These are phyloP conservation scores for Dermolepida albohirtum DNA, from an alignment of 2,888 invertebrate species.

Conservation along the genomic window DNA sequence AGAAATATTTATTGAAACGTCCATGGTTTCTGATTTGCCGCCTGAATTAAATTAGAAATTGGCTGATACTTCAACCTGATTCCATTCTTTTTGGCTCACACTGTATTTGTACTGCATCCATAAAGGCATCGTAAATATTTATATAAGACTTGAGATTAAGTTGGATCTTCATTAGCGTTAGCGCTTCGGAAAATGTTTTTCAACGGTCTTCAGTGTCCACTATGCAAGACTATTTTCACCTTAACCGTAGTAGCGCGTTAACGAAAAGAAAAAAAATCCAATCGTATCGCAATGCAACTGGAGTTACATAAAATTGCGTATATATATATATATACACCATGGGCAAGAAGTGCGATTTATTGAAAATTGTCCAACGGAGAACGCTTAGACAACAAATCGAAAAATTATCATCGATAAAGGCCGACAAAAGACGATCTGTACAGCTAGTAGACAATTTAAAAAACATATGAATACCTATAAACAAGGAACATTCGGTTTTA, in stretches of 20 bases:
- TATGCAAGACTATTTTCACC: conserved; percentile 42
- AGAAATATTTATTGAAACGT: too few relatives aligned
- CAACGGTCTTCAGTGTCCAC: conserved; percentile 36
- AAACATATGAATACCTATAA: conserved; percentile 45
- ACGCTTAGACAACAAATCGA: conserved; percentile 55
- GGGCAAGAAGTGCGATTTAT: conserved; percentile 50
- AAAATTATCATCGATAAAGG: conserved; percentile 53
- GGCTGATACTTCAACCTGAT: too few relatives aligned
- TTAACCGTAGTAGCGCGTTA: conserved; percentile 35
- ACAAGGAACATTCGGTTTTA: conserved; percentile 34
- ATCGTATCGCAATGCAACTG: conserved; percentile 27
- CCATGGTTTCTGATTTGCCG: too few relatives aligned
- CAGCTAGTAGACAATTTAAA: conserved; percentile 47
- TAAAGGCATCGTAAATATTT: too few relatives aligned
- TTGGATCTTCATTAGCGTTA: conserved; percentile 29
- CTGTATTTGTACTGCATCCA: too few relatives aligned
- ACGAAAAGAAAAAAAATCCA: conserved; percentile 24
- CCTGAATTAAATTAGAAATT: too few relatives aligned
- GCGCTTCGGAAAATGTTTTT: conserved; percentile 22
- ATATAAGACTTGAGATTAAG: background rate
- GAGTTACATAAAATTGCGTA: conserved; percentile 39
- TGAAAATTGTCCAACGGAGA: conserved; percentile 51
- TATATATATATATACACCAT: conserved; percentile 31
- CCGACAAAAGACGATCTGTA: conserved; percentile 56
- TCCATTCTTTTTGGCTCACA: too few relatives aligned